Conservation (phyloP, 2,888 invertebrate genomes). For the Polymixis flavicincta region DNA sequence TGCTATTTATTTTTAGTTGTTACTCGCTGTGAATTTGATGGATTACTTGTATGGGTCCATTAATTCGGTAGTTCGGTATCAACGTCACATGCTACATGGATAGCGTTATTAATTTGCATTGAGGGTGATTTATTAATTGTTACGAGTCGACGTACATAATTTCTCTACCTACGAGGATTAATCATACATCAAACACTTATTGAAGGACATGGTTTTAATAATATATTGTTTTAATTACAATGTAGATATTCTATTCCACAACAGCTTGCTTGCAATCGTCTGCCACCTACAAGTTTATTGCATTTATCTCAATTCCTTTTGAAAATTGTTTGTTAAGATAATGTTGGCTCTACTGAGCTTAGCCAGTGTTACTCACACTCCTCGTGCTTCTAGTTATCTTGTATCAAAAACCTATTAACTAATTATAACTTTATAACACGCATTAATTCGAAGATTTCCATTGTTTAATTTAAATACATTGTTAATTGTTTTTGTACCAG, state of each 20-base stretch:
- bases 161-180: constrained; percentile 19
- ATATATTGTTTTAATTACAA: neutral
- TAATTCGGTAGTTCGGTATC: constrained; percentile 53
- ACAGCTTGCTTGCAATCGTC: constrained; percentile 14
- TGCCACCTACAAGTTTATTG: constrained; percentile 9
- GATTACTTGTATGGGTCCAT: constrained; percentile 56
- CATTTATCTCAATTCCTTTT: constrained; percentile 11
- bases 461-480: constrained; percentile 33
- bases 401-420: neutral
- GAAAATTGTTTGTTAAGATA: constrained; percentile 17
- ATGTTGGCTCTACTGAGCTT: constrained; percentile 1
- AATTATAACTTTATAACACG: constrained; percentile 18
- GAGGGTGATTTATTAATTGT: constrained; percentile 46
- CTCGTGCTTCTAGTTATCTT: constrained; percentile 1
- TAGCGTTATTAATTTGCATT: constrained; percentile 41
- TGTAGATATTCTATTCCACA: constrained; percentile 2
- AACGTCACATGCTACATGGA: constrained; percentile 43
- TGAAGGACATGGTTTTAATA: constrained; percentile 15
- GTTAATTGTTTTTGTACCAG: constrained; percentile 27
- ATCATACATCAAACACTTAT: constrained; percentile 6
- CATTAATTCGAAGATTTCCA: constrained; percentile 37
- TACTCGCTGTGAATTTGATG: constrained; percentile 65
- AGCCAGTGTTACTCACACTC: constrained; percentile 16
- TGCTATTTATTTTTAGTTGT: constrained; percentile 61
- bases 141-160: constrained; percentile 8